A percentile compares a stretch with the other conserved stretches of the same genome.
Evolutionary conservation across 2,888 invertebrate species (phyloP).

Genomic region (Aspidapion aeneum): DNA sequence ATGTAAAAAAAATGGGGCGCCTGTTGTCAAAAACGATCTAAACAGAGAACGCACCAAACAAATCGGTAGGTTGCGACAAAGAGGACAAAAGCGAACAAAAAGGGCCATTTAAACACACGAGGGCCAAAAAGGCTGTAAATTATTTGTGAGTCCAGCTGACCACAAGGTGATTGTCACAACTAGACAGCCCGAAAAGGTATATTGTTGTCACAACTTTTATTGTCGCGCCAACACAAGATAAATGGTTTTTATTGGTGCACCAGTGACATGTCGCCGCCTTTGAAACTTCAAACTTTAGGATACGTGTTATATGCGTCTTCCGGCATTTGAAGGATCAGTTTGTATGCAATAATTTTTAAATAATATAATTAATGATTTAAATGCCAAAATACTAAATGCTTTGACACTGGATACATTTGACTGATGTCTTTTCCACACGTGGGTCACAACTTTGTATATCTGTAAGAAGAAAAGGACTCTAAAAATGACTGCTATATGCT

Average conservation of each 20-base stretch:
- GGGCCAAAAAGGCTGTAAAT: slow-evolving; percentile 21
- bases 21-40: not conserved
- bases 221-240: slow-evolving; percentile 32
- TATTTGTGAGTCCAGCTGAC: slow-evolving; percentile 2
- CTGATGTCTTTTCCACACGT: too few species aligned
- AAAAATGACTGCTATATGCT: too few species aligned
- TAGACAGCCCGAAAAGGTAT: not conserved
- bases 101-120: not conserved
- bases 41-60: not conserved
- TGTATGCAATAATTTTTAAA: not conserved
- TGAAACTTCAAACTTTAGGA: not conserved
- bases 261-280: not conserved
- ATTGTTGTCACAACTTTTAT: slow-evolving; percentile 34
- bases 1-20: not conserved
- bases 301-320: not conserved
- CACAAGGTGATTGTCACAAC: slow-evolving; percentile 4
- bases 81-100: not conserved
- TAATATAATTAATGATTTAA: not conserved
- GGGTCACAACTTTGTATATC: too few species aligned
- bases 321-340: not conserved
- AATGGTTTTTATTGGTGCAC: slow-evolving; percentile 31
- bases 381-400: not conserved
- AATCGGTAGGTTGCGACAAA: not conserved
- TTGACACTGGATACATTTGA: not conserved
- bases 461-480: too few species aligned